Percentiles rank a stretch among this genome's conserved stretches.
These are phyloP conservation scores for Meandrina meandrites DNA, from an alignment of 92 coral and sea anemone genomes.

Conservation along the genomic window DNA sequence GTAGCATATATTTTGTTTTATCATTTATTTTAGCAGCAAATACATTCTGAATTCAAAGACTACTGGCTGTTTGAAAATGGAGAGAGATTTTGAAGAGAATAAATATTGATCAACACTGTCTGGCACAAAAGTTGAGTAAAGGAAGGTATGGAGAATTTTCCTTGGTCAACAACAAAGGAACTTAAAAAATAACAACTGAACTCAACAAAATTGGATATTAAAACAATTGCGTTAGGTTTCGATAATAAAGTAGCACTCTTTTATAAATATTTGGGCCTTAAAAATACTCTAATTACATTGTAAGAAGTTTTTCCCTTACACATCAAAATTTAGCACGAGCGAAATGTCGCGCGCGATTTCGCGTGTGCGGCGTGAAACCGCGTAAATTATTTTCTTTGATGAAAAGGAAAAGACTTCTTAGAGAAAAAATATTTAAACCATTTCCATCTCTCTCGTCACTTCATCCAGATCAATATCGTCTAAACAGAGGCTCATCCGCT, in stretches of 20 bases:
- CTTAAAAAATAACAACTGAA: neutral
- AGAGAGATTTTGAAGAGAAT: neutral
- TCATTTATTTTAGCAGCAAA: neutral
- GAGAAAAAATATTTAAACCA: neutral
- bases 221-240: neutral
- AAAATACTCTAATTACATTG: neutral
- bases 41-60: neutral
- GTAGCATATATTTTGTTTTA: neutral
- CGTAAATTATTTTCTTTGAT: neutral
- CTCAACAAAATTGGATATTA: neutral
- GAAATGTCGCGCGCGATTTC: neutral
- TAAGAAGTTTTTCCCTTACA: neutral
- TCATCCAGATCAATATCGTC: conserved; percentile 80
- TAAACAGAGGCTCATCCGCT: conserved; percentile 83
- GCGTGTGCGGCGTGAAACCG: neutral
- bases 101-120: too few relatives aligned
- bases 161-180: neutral
- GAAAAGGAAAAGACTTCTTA: neutral
- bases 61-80: neutral
- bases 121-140: neutral
- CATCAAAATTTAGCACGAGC: neutral
- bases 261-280: neutral
- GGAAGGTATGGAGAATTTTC: neutral
- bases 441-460: conserved; percentile 34
- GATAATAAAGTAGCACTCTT: neutral